Base-by-base conservation (phyloP, 53 echinoderm and acorn worm genomes). In the Astropecten irregularis region DNA sequence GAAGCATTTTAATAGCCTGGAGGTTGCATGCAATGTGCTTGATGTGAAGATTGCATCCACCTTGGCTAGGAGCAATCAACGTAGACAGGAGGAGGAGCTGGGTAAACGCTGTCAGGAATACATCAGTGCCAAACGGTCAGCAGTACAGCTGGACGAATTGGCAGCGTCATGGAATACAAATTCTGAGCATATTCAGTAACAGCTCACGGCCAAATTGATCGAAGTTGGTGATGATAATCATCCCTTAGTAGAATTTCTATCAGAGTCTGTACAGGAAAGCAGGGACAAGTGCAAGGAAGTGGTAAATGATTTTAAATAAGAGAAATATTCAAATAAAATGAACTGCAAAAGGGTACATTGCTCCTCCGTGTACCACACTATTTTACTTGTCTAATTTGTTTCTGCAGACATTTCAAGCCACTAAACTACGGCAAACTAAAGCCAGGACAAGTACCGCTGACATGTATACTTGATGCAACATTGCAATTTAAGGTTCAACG, bases 371-470 rank as follows among this genome's bases (percentile, higher is more conserved):
- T 15, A 16, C 3, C 9, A 51, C 14, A 51, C 51, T 9, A 16
- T 9, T 19, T 51, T 3, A 16, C 14, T 3, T 51, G 18, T 42
- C 5, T 8, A 8, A 5, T 42, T 42, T 42, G 5, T 51, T 51
- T 51, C 18, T 51, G 51, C 51, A 51, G 51, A 51, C 51, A 16
- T 51, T 19, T 51, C 51, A 51, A 51, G 51, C 51, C 51, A 18
- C 21, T 40, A 28, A 42, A 44, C 9, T 25, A 25, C 0, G 26
- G 27, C 33, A 11, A 0, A 5, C 51, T 83, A 13, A 77, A 66
- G 30, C 44, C 76, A 14, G 76, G 53, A 28, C 65, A 51, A 36
- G 86, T 77, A 20, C 86, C 86, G 10, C 50, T 86, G 26, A 49
- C 50, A 15, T 25, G 36, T 44, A 19, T 30, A 39, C 53, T 76